Conservation (phyloP, 2,888 invertebrate species). For the Rhagophthalmus giganteus region DNA sequence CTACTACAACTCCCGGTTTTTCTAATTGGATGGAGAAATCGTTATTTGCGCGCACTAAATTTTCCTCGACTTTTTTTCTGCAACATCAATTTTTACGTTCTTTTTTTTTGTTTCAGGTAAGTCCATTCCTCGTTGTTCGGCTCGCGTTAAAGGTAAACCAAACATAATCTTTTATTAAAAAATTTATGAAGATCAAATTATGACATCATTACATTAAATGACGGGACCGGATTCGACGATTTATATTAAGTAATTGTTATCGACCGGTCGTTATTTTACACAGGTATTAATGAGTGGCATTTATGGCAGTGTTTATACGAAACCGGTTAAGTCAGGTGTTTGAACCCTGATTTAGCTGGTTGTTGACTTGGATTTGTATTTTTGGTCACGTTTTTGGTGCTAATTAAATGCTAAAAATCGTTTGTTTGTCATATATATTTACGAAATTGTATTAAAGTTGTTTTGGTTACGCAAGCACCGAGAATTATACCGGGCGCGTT, state of each 20-base stretch:
- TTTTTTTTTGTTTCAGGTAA: constrained; percentile 16
- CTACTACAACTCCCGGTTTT: constrained; percentile 43
- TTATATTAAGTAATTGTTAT: constrained; percentile 40
- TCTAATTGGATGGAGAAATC: constrained; percentile 51
- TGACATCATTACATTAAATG: constrained; percentile 31
- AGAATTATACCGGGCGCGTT: constrained; percentile 1
- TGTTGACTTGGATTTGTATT: constrained; percentile 33
- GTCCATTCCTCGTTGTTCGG: not conserved
- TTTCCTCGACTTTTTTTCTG: constrained; percentile 9
- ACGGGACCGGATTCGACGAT: constrained; percentile 29
- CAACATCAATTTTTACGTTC: not conserved
- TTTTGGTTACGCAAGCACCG: constrained; percentile 1
- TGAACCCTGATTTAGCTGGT: constrained; percentile 33
- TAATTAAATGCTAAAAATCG: constrained; percentile 27
- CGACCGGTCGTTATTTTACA: constrained; percentile 37
- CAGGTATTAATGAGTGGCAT: constrained; percentile 39
- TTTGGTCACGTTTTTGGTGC: constrained; percentile 30
- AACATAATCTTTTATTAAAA: constrained; percentile 20
- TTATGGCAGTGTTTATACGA: constrained; percentile 36
- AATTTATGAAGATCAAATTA: constrained; percentile 27
- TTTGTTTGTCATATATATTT: constrained; percentile 17
- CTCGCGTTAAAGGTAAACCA: constrained; percentile 2
- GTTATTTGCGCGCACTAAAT: constrained; percentile 38
- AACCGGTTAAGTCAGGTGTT: constrained; percentile 37
- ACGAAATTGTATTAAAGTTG: not conserved